A percentile compares a stretch with the other conserved stretches of the same genome.
phyloP scores from a whole-genome alignment of 2,113 vertebrate genomes.

The Cygnus atratus region DNA sequence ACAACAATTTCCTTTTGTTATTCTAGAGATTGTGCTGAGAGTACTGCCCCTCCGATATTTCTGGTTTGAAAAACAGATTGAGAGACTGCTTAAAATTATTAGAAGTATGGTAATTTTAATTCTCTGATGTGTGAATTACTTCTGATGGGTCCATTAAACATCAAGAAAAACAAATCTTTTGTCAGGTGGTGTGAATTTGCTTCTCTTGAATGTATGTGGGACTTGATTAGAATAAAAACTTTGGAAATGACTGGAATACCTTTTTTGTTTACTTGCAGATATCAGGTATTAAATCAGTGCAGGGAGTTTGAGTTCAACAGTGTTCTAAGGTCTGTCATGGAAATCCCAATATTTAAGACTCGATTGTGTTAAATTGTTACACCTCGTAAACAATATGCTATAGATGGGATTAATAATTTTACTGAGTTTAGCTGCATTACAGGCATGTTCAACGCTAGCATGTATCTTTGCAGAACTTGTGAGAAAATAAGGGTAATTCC shows the following conservation, averaged over 20 bases:
- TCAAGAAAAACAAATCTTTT: not conserved
- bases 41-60: not conserved
- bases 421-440: not conserved
- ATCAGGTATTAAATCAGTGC: not conserved
- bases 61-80: not conserved
- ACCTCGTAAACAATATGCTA: not conserved
- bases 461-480: not conserved
- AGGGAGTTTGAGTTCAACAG: not conserved
- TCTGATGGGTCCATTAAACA: not conserved
- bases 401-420: not conserved
- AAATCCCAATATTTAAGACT: not conserved
- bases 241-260: not conserved
- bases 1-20: not conserved
- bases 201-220: not conserved
- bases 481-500: not conserved
- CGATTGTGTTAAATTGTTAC: not conserved
- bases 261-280: not conserved
- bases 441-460: accelerated
- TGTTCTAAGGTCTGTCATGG: not conserved
- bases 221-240: not conserved
- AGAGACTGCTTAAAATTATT: not conserved
- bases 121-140: not conserved
- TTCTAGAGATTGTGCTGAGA: not conserved
- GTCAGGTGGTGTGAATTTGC: not conserved
- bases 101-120: not conserved